These are phyloP conservation scores for Oxystoma pomonae DNA, from an alignment of 2,888 invertebrate genomes.

Conservation along the genomic window DNA sequence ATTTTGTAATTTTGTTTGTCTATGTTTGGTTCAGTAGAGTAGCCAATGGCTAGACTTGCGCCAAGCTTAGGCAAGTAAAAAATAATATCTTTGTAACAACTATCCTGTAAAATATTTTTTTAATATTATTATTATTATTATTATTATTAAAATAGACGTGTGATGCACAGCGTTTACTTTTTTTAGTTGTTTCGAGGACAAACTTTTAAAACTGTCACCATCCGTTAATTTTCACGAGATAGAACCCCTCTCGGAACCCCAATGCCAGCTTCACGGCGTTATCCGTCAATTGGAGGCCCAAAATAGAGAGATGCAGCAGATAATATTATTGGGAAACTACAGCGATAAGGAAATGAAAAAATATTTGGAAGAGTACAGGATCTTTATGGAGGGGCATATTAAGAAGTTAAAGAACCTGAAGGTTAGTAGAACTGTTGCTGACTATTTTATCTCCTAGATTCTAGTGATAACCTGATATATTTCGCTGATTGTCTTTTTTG, in stretches of 20 bases:
- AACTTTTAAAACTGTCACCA: constrained; percentile 20
- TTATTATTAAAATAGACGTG: background rate
- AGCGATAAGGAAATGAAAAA: constrained; percentile 49
- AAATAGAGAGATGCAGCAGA: constrained; percentile 56
- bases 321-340: constrained; percentile 38
- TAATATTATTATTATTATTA: background rate
- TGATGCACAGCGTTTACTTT: no score
- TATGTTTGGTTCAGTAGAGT: no score
- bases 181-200: constrained; percentile 9
- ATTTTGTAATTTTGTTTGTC: no score
- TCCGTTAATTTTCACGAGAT: constrained; percentile 32
- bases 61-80: no score
- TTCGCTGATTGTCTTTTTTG: no score
- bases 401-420: constrained; percentile 62
- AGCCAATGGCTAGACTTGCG: no score
- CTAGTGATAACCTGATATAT: no score
- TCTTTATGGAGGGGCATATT: constrained; percentile 61
- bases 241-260: constrained; percentile 50
- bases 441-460: no score
- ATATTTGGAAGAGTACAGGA: constrained; percentile 59
- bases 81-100: background rate
- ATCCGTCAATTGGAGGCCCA: constrained; percentile 68
- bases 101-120: no score
- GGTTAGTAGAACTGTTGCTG: no score
- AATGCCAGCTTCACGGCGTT: constrained; percentile 63